Conservation (phyloP, 2,113 vertebrate genomes). For the Hoplias malabaricus region DNA sequence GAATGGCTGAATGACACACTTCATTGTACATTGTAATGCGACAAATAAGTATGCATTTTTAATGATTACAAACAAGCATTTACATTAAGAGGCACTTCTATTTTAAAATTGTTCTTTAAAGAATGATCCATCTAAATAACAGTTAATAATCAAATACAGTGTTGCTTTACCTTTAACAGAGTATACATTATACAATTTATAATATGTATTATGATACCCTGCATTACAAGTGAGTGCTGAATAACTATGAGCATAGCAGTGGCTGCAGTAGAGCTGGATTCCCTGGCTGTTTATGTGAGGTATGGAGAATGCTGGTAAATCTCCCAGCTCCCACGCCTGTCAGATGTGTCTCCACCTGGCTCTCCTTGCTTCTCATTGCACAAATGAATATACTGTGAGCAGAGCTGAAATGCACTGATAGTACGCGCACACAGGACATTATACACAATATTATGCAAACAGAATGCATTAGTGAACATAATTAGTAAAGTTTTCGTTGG, state of each 20-base stretch:
- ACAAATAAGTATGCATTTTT: too few species aligned
- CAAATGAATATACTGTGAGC: neutral
- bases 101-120: too few species aligned
- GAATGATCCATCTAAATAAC: too few species aligned
- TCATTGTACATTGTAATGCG: too few species aligned
- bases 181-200: too few species aligned
- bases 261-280: neutral
- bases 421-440: neutral
- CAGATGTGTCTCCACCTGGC: neutral
- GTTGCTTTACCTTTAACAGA: too few species aligned
- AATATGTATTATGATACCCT: too few species aligned
- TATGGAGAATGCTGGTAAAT: neutral
- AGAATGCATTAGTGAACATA: conserved; percentile 6
- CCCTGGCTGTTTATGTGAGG: neutral
- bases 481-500: neutral
- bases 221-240: neutral
- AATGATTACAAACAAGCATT: too few species aligned
- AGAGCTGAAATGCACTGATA: conserved; percentile 17
- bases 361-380: neutral
- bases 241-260: neutral
- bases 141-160: too few species aligned
- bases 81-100: too few species aligned
- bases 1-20: too few species aligned
- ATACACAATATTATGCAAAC: neutral
- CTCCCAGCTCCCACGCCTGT: conserved; percentile 11